A percentile compares a stretch with the other conserved stretches of the same genome.
phyloP scores from a whole-genome alignment of 2,888 invertebrate genomes.

The Drosophila siamana region DNA sequence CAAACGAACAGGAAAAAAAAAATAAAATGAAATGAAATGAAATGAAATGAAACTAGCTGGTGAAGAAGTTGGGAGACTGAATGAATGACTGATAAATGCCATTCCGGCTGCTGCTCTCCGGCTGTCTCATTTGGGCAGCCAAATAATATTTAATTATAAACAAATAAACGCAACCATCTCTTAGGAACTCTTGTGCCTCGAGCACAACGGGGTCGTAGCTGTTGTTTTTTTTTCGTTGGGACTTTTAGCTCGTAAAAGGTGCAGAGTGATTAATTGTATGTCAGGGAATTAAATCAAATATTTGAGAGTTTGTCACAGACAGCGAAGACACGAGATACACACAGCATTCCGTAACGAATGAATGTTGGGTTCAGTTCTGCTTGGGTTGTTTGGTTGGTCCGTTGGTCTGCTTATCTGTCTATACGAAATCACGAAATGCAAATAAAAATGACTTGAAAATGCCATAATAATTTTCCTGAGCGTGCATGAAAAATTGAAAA shows the following conservation, averaged over 20 bases:
- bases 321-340: neutral
- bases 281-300: constrained; percentile 81
- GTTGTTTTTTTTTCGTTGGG: constrained; percentile 11
- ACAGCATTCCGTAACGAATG: constrained; percentile 17
- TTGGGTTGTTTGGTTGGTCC: neutral
- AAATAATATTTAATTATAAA: constrained; percentile 81
- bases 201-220: constrained; percentile 38
- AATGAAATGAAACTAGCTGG: constrained; percentile 59
- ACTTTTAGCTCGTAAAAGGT: constrained; percentile 64
- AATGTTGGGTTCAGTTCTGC: neutral
- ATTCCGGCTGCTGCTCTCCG: constrained; percentile 58
- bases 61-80: constrained; percentile 29
- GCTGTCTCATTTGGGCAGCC: constrained; percentile 79
- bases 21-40: constrained; percentile 1
- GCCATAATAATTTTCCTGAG: constrained; percentile 70
- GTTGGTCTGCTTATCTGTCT: constrained; percentile 62
- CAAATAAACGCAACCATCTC: constrained; percentile 69
- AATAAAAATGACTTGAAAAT: constrained; percentile 79
- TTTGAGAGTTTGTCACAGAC: constrained; percentile 73
- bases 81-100: constrained; percentile 78
- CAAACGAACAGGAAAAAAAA: constrained; percentile 9
- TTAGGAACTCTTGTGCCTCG: constrained; percentile 9
- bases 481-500: constrained; percentile 75
- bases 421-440: constrained; percentile 76
- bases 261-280: constrained; percentile 80